phyloP scores from a whole-genome alignment of 1,140 invertebrate genomes.

The Pomacea maculata region DNA sequence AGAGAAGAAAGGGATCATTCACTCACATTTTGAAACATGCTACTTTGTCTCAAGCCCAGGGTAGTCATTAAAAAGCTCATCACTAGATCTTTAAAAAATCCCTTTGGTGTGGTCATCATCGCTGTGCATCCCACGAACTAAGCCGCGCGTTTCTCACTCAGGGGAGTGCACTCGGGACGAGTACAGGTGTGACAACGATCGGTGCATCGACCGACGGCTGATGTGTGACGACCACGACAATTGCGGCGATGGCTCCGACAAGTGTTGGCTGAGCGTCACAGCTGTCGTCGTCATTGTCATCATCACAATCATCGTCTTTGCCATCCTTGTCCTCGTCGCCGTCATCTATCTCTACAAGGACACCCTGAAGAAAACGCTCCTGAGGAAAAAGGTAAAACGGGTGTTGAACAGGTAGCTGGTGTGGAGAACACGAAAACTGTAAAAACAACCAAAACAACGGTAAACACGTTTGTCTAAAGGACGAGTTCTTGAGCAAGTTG shows the following conservation, averaged over 20 bases:
- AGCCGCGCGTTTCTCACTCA: not conserved
- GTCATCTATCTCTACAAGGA: conserved; percentile 2
- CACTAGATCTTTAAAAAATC: too few species aligned
- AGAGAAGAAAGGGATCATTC: too few species aligned
- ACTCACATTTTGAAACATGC: too few species aligned
- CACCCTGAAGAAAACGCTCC: not conserved
- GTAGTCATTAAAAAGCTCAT: too few species aligned
- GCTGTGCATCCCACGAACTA: not conserved
- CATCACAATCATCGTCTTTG: conserved; percentile 9
- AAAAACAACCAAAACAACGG: too few species aligned
- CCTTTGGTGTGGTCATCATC: too few species aligned
- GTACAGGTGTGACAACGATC: conserved; percentile 27
- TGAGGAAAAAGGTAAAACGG: too few species aligned
- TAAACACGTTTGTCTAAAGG: too few species aligned
- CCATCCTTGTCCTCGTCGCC: conserved; percentile 13
- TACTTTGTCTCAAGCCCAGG: too few species aligned
- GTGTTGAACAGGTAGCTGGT: too few species aligned
- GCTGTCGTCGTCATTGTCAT: conserved; percentile 10
- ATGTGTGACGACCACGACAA: conserved; percentile 27
- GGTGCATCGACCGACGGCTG: conserved; percentile 18
- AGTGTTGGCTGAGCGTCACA: not conserved
- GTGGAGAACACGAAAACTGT: too few species aligned
- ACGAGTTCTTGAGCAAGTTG: too few species aligned
- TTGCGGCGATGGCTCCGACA: conserved; percentile 27
- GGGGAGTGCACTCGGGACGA: conserved; percentile 4